Evolutionary conservation across 2,113 vertebrate species (phyloP).

Genomic region (Psettodes erumei): DNA sequence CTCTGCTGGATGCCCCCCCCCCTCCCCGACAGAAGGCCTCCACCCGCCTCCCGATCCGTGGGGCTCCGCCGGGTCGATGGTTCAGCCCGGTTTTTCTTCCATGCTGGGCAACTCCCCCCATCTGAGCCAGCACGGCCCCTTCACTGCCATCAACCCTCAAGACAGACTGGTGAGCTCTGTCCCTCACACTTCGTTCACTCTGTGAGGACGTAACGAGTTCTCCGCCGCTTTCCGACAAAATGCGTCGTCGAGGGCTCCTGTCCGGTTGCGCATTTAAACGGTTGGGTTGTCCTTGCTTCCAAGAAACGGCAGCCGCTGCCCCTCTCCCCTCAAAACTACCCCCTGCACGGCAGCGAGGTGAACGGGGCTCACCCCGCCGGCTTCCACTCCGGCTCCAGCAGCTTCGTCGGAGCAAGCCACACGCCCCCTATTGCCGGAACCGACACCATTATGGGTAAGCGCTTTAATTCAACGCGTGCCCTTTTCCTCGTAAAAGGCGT

Average conservation of each 20-base stretch:
- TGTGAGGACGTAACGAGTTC: constrained; percentile 1
- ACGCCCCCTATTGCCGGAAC: constrained; percentile 76
- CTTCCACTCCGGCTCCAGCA: constrained; percentile 87
- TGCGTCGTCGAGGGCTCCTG: constrained; percentile 19
- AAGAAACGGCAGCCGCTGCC: constrained; percentile 78
- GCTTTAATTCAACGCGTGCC: not conserved
- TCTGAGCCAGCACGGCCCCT: constrained; percentile 84
- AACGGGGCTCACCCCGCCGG: constrained; percentile 87
- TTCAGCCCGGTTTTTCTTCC: constrained; percentile 89
- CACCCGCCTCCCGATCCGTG: constrained; percentile 87
- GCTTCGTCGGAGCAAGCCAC: constrained; percentile 88
- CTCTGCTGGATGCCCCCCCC: constrained; percentile 49
- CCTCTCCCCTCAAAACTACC: constrained; percentile 88
- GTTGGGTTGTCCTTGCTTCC: constrained; percentile 20
- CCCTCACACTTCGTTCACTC: constrained; percentile 19
- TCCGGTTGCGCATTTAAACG: constrained; percentile 25
- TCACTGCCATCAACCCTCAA: constrained; percentile 90
- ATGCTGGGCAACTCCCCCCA: constrained; percentile 89
- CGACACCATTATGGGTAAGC: constrained; percentile 72
- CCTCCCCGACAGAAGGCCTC: constrained; percentile 81
- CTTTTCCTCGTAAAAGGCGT: not conserved
- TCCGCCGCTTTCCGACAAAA: constrained; percentile 30
- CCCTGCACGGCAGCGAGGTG: constrained; percentile 91
- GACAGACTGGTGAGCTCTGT: constrained; percentile 89
- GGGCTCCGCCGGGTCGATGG: constrained; percentile 86